A percentile compares a stretch with the other conserved stretches of the same genome.
Evolutionary conservation across 2,888 invertebrate species (phyloP).

Genomic region (Eilema sororculum): DNA sequence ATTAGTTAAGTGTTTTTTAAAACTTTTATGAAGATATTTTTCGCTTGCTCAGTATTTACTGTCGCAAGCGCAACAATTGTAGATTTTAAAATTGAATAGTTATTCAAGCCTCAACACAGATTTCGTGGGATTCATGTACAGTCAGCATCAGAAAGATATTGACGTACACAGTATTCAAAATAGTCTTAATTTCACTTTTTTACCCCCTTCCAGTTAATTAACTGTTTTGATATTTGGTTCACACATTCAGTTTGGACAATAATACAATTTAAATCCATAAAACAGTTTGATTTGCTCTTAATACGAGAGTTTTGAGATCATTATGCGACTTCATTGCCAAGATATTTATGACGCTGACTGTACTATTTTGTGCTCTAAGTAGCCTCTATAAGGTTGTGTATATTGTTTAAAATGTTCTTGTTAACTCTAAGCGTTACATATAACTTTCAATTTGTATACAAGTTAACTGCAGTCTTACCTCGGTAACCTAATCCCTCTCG

Average conservation of each 20-base stretch:
- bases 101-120: slow-evolving; percentile 27
- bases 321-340: too few relatives aligned
- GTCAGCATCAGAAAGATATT: too few relatives aligned
- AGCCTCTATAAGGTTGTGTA: not conserved
- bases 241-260: too few relatives aligned
- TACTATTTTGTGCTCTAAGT: not conserved
- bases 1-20: slow-evolving; percentile 31
- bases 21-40: slow-evolving; percentile 23
- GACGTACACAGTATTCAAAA: too few relatives aligned
- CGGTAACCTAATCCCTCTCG: not conserved
- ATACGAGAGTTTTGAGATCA: too few relatives aligned
- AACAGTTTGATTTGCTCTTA: too few relatives aligned
- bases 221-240: too few relatives aligned
- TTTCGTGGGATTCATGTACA: slow-evolving; percentile 30
- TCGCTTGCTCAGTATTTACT: slow-evolving; percentile 30
- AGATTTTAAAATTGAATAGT: slow-evolving; percentile 28
- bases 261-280: too few relatives aligned
- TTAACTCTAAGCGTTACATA: not conserved
- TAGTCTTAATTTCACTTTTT: too few relatives aligned
- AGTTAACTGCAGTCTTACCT: not conserved
- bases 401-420: not conserved
- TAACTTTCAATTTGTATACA: too few relatives aligned
- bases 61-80: slow-evolving; percentile 32
- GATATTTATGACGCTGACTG: too few relatives aligned
- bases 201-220: too few relatives aligned